Conservation (phyloP, 1,140 invertebrate species). For the Octopus sinensis region DNA sequence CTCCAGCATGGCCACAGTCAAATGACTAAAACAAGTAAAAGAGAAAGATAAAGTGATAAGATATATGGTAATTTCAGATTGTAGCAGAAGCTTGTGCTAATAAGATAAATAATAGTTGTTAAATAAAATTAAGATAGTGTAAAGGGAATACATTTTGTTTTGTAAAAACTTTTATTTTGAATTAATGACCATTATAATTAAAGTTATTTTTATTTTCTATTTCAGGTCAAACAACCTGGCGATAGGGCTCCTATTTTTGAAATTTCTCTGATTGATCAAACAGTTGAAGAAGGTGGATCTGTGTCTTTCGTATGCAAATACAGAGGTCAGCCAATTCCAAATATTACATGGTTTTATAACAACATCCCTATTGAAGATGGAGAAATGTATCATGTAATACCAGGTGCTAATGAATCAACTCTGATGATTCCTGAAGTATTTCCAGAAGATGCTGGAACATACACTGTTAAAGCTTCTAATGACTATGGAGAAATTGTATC, state of each 20-base stretch:
- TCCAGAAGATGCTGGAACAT: slow-evolving; percentile 90
- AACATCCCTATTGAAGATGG: slow-evolving; percentile 63
- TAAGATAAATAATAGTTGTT: too few species aligned
- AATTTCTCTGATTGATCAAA: slow-evolving; percentile 37
- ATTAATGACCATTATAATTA: too few species aligned
- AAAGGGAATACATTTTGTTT: too few species aligned
- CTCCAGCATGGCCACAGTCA: too few species aligned
- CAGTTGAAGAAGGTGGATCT: slow-evolving; percentile 75
- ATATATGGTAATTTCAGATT: too few species aligned
- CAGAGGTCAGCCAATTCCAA: slow-evolving; percentile 43
- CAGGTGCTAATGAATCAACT: slow-evolving; percentile 22
- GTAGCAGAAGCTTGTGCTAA: too few species aligned
- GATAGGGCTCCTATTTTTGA: slow-evolving; percentile 41
- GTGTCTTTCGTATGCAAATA: slow-evolving; percentile 92
- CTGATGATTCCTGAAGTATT: slow-evolving; percentile 88
- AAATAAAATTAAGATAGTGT: too few species aligned
- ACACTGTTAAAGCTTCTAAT: slow-evolving; percentile 87
- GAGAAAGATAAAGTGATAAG: too few species aligned
- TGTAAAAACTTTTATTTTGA: too few species aligned
- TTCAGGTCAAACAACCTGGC: slow-evolving; percentile 30
- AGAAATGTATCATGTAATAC: slow-evolving; percentile 45
- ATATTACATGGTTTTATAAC: slow-evolving; percentile 62
- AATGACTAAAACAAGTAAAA: too few species aligned
- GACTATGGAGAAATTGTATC: slow-evolving; percentile 37
- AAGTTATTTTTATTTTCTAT: background rate